Base-by-base conservation (phyloP, 1,140 invertebrate species). In the Uloborus diversus region DNA sequence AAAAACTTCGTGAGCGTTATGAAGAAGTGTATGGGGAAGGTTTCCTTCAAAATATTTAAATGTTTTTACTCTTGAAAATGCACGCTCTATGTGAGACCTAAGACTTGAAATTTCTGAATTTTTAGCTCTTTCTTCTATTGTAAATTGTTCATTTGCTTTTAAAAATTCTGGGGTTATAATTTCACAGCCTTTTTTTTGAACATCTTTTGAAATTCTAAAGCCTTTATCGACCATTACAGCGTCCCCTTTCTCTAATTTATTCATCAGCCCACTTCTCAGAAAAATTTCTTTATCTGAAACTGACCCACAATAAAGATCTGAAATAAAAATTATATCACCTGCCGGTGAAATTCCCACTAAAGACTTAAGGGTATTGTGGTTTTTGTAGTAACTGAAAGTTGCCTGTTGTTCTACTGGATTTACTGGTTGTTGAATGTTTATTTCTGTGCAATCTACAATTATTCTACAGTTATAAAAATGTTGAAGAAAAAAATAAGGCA, bases 391-490 rank as follows among this genome's bases (percentile, higher is more conserved):
- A n/a, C n/a, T n/a, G n/a, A n/a, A n/a, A n/a, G n/a, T n/a, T n/a
- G n/a, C n/a, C n/a, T n/a, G n/a, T n/a, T n/a, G n/a, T n/a, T 32
- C 13, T 62, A 30, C 28, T 62, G 3, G 27, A 32, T 62, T 62
- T 17, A 14, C 9, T 17, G 59, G 4, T 20, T 62, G 23, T 14
- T 30, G 27, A 7, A 62, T 32, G 7, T 14, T 30, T n/a, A 62
- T n/a, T 9, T 62, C 59, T 4, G 59, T 62, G 2, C 59, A 62
- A 23, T 62, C 59, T 11, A 62, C 33, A 32, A 62, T 62, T n/a
- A 62, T 7, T 7, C 59, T 25, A 1, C 59, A 62, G 20, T 62
- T 32, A 14, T 25, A 20, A 32, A 17, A 57, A 25, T 25, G 2
- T 1, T 25, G n/a, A 11, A 17, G 23, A 25, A 57, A 17, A 25